Percentiles rank a stretch among this genome's conserved stretches.
Conservation (phyloP, 2,113 vertebrate genomes). For the Calyptomena viridis region DNA sequence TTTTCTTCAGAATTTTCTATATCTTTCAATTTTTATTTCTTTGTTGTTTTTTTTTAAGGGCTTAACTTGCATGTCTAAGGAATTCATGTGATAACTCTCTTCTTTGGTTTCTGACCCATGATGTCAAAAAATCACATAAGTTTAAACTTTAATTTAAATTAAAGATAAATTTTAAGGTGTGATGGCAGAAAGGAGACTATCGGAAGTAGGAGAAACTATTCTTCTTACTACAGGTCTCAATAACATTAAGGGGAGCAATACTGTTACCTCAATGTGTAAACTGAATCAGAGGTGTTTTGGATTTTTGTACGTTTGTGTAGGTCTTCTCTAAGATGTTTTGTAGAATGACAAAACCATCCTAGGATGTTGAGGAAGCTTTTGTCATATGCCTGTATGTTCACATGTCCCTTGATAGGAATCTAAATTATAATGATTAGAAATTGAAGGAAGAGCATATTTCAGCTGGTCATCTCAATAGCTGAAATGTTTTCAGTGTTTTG, state of each 20-base stretch:
- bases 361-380: not conserved
- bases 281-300: not conserved
- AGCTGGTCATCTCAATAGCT: not conserved
- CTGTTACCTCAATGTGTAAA: not conserved
- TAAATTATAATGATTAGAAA: not conserved
- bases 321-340: not conserved
- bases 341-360: not conserved
- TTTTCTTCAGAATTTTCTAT: not conserved
- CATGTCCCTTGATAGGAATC: not conserved
- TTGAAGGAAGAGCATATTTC: not conserved
- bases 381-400: not conserved
- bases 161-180: not conserved
- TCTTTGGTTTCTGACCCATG: not conserved
- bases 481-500: not conserved
- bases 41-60: not conserved
- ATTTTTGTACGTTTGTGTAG: not conserved
- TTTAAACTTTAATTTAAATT: no score
- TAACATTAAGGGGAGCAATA: not conserved
- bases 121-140: not conserved
- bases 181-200: not conserved
- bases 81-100: not conserved
- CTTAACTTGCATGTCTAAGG: not conserved
- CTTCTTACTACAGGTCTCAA: not conserved
- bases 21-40: not conserved
- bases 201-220: not conserved